Evolutionary conservation across 2,888 invertebrate species (phyloP).

Genomic region (Parasteatoda lunata): DNA sequence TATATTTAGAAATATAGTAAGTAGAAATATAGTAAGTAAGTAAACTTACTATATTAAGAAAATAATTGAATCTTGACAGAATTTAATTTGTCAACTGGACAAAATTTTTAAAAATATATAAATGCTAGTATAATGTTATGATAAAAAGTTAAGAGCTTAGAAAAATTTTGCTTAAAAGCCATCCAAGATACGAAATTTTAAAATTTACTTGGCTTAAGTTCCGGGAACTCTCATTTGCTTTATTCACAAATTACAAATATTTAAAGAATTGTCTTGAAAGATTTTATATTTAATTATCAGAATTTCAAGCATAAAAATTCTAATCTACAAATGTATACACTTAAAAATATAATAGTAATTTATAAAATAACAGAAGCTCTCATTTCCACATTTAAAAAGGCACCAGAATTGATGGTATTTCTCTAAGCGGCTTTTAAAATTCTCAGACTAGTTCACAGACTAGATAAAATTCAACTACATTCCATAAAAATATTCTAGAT

Average conservation of each 20-base stretch:
- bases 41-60: too few species aligned
- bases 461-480: neutral
- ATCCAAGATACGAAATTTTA: slow-evolving; percentile 1
- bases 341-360: neutral
- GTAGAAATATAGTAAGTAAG: too few species aligned
- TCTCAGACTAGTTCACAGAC: slow-evolving; percentile 2
- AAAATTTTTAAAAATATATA: too few species aligned
- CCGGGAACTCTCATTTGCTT: too few species aligned
- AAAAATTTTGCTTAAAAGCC: slow-evolving; percentile 7
- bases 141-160: neutral
- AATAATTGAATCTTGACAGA: too few species aligned
- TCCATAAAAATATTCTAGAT: neutral
- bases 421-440: neutral
- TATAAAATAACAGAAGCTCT: neutral
- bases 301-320: too few species aligned
- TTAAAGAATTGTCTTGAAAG: too few species aligned
- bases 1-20: too few species aligned
- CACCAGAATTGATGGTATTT: neutral
- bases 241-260: too few species aligned
- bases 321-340: too few species aligned
- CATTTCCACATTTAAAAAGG: neutral
- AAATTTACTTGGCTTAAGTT: neutral
- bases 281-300: too few species aligned
- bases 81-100: too few species aligned
- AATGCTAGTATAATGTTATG: neutral